Evolutionary conservation across 2,113 vertebrate genomes (phyloP).

Genomic region (Oriolus oriolus): DNA sequence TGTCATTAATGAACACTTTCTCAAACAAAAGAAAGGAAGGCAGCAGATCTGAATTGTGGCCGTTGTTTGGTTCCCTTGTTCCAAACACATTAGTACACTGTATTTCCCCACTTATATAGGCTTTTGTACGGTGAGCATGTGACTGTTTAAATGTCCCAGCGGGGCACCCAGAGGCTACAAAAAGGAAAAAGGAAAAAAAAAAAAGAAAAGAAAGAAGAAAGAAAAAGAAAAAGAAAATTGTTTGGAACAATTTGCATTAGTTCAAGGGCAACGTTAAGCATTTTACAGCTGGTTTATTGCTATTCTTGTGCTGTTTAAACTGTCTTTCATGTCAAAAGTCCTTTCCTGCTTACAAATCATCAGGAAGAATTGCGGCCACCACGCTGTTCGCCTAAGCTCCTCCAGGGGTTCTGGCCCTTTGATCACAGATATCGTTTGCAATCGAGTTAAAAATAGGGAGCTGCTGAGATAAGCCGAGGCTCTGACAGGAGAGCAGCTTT

Average conservation of each 20-base stretch:
- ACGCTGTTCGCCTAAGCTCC: constrained; percentile 75
- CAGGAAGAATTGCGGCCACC: constrained; percentile 80
- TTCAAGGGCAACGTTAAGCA: constrained; percentile 78
- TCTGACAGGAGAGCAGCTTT: constrained; percentile 73
- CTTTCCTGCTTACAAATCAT: constrained; percentile 90
- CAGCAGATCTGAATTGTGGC: constrained; percentile 31
- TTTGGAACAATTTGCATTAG: constrained; percentile 79
- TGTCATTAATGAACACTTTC: constrained; percentile 55
- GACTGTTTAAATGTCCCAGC: constrained; percentile 76
- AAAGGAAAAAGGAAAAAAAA: constrained; percentile 20
- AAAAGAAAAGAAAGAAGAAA: neutral
- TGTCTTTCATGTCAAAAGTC: constrained; percentile 91
- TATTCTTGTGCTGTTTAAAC: constrained; percentile 83
- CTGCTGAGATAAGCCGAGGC: constrained; percentile 82
- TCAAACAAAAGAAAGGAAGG: constrained; percentile 46
- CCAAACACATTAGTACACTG: constrained; percentile 69
- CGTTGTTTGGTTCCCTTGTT: constrained; percentile 46
- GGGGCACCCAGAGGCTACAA: constrained; percentile 59
- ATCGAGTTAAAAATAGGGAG: constrained; percentile 82
- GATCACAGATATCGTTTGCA: constrained; percentile 85
- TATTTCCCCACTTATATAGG: constrained; percentile 66
- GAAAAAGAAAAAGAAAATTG: constrained; percentile 65
- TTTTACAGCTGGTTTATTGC: constrained; percentile 85
- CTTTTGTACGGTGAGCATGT: constrained; percentile 72
- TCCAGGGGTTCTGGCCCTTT: constrained; percentile 77